Evolutionary conservation across 2,113 vertebrate species (phyloP).

Genomic region (Sinocyclocheilus maitianheensis): DNA sequence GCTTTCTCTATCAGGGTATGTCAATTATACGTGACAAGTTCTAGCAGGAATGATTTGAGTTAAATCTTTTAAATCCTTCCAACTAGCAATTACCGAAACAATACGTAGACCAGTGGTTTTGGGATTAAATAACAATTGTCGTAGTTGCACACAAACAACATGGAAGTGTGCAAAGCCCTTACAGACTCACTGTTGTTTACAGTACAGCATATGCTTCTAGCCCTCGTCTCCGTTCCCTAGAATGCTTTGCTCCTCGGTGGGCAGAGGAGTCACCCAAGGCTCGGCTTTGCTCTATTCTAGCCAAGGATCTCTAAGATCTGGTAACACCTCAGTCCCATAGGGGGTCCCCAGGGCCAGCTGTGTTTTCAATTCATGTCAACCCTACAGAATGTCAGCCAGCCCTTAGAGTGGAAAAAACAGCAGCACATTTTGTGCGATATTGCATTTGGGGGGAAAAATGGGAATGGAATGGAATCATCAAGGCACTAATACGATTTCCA

Average conservation of each 20-base stretch:
- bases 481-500: not conserved
- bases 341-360: constrained; percentile 35
- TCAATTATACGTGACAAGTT: constrained; percentile 8
- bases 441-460: too few species aligned
- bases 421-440: not conserved
- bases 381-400: constrained; percentile 15
- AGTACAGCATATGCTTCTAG: constrained; percentile 43
- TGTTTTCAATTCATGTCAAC: constrained; percentile 51
- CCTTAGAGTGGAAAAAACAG: constrained; percentile 19
- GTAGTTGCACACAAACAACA: not conserved
- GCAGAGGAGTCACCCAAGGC: constrained; percentile 28
- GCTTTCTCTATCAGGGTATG: not conserved
- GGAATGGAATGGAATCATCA: not conserved
- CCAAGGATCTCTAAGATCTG: constrained; percentile 33
- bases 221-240: constrained; percentile 15
- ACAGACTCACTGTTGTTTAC: constrained; percentile 50
- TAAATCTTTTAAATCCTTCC: not conserved
- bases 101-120: not conserved
- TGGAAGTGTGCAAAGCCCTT: not conserved
- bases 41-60: constrained; percentile 20
- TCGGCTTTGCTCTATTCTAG: constrained; percentile 33
- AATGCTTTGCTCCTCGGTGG: constrained; percentile 24
- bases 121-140: constrained; percentile 8
- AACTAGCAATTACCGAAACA: constrained; percentile 16
- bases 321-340: constrained; percentile 48